Evolutionary conservation across 92 coral and sea anemone species (phyloP).

Genomic region (Meandrina meandrites): DNA sequence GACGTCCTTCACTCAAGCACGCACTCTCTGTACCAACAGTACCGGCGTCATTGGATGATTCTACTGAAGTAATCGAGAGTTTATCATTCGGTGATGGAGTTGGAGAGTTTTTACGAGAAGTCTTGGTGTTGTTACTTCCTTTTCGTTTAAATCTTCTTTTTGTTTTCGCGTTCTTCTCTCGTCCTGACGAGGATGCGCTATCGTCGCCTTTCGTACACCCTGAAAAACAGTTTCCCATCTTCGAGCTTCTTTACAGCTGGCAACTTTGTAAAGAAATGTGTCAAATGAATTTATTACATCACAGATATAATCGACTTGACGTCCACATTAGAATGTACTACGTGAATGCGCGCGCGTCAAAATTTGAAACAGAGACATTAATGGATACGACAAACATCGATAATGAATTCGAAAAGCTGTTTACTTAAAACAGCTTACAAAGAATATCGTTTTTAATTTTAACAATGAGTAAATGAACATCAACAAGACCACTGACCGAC

Average conservation of each 20-base stretch:
- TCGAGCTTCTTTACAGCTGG: background rate
- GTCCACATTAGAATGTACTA: background rate
- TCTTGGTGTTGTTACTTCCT: background rate
- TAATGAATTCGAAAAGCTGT: no score
- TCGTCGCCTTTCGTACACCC: background rate
- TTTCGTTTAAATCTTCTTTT: background rate
- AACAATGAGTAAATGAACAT: no score
- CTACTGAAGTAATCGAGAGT: conserved; percentile 11
- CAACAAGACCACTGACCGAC: no score
- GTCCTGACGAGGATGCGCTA: background rate
- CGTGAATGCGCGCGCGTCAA: conserved; percentile 29
- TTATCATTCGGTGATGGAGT: background rate
- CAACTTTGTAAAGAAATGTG: background rate
- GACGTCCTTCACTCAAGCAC: background rate
- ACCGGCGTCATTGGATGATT: conserved; percentile 1
- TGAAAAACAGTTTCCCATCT: conserved; percentile 34
- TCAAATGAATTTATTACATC: conserved; percentile 20
- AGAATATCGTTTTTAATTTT: no score
- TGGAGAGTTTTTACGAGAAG: background rate
- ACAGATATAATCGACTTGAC: background rate
- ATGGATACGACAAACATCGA: no score
- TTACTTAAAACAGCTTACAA: no score
- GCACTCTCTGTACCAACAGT: no score
- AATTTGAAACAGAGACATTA: no score
- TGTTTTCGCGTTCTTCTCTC: background rate